Evolutionary conservation across 2,113 vertebrate species (phyloP), one percentile per base, ranked within the genome.

Genomic region (Pluvialis apricaria): DNA sequence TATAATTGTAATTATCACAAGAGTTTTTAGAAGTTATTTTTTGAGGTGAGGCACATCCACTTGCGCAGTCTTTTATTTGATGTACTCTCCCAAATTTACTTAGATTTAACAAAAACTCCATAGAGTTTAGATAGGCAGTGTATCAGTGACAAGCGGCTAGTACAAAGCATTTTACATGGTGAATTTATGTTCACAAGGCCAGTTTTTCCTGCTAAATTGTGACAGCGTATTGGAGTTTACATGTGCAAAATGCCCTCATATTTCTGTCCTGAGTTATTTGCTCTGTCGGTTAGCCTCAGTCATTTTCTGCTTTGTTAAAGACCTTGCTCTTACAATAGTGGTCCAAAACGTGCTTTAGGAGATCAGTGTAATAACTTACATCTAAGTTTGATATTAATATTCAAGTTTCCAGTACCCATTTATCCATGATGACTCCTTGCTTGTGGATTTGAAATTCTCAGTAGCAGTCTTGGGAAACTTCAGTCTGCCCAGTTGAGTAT

Each of bases 11-110:
- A 97, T 91, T 94, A 86, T 87, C 64, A 62, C 52, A 95, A 70
- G 82, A 88, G 52, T 13, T 86, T 96, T 96, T 95, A 90, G 96
- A 65, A 97, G 92, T 88, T 36, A 18, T 85, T 96, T 92, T 92
- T 86, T 93, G 70, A 71, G 58, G 68, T 86, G 72, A 94, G 80
- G 95, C 92, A 96, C 29, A 68, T 60, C 64, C n/a, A 54, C n/a
- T 97, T 96, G 88, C 97, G 24, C 89, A 94, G 95, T 94, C 55
- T 95, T 97, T 95, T 96, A 94, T 94, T 97, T 97, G n/a, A 89
- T 73, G 80, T 93, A 92, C 69, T 95, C 96, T 88, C 80, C 95
- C 22, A 96, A 95, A 95, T 81, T 21, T 72, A 64, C 40, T 96
- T 94, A 88, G 82, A 86, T 82, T 90, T 96, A 97, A 96, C 54